Base-by-base conservation (phyloP, 2,113 vertebrate genomes). In the Limanda limanda region DNA sequence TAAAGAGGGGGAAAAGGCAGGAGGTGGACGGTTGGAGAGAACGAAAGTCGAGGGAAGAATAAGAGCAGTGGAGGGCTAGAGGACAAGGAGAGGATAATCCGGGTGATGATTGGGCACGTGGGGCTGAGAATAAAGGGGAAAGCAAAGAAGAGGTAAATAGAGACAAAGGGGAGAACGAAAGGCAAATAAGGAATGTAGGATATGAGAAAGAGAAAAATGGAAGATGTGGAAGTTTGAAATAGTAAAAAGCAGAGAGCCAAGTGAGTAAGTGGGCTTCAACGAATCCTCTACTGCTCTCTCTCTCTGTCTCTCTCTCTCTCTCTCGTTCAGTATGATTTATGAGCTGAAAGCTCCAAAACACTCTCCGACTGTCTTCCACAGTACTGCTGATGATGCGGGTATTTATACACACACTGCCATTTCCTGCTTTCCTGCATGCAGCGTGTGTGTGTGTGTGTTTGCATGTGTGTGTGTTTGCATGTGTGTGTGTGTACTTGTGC, bases 291-390 rank as follows among this genome's bases (percentile, higher is more conserved):
- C 6, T 56, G 47, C 65, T 59, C 55, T 76, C 51, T 48, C 21
- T 37, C 51, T 82, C 84, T 64, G n/a, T n/a, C 64, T 59, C 55
- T 76, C 64, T 59, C 55, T 76, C 51, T 48, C 21, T 37, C 55
- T 82, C 84, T 70, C 1, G 21, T 71, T 85, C 73, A 52, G 54
- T 70, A 72, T 88, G 89, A 92, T 92, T 91, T 91, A 92, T 90
- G 84, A 86, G 79, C 73, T 18, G 47, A 68, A 74, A 82, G 69
- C 83, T 73, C 83, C 55, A 64, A 80, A 86, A 73, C 78, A 71
- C 65, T 85, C 85, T 69, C 76, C 62, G 61, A 87, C 67, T 24
- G 70, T 86, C 84, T 79, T 78, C 77, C 56, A 59, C 79, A 74
- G 66, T 74, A 31, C 80, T 79, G 78, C 76, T 86, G 83, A 86